phyloP scores from a whole-genome alignment of 2,888 invertebrate genomes.

The Hyles lineata region DNA sequence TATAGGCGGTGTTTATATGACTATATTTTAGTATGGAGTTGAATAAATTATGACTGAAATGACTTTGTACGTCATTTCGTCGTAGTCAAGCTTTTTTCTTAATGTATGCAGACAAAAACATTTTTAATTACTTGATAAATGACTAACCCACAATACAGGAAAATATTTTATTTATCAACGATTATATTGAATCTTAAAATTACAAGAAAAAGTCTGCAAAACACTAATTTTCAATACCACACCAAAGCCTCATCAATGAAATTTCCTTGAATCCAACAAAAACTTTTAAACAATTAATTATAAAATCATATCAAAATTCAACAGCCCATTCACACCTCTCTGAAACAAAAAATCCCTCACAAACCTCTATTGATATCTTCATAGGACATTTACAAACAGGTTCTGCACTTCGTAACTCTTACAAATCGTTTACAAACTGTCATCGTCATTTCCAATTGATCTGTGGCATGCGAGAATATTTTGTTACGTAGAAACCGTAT shows the following conservation, averaged over 20 bases:
- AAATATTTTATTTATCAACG: no score
- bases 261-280: neutral
- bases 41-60: neutral
- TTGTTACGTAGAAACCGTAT: conserved; percentile 49
- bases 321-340: conserved; percentile 10
- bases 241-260: neutral
- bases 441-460: conserved; percentile 30
- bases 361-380: conserved; percentile 31
- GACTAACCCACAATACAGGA: no score
- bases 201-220: neutral
- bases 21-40: neutral
- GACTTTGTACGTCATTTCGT: no score
- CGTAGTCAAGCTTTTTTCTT: no score
- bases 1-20: neutral
- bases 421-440: conserved; percentile 32
- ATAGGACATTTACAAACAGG: conserved; percentile 30
- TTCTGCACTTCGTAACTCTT: conserved; percentile 11
- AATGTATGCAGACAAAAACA: no score
- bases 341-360: conserved; percentile 9
- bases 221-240: neutral
- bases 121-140: no score
- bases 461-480: conserved; percentile 26
- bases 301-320: conserved; percentile 19
- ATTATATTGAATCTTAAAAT: no score
- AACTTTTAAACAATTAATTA: neutral